Base-by-base conservation (phyloP, 2,888 invertebrate species). In the Athalia rosae region DNA sequence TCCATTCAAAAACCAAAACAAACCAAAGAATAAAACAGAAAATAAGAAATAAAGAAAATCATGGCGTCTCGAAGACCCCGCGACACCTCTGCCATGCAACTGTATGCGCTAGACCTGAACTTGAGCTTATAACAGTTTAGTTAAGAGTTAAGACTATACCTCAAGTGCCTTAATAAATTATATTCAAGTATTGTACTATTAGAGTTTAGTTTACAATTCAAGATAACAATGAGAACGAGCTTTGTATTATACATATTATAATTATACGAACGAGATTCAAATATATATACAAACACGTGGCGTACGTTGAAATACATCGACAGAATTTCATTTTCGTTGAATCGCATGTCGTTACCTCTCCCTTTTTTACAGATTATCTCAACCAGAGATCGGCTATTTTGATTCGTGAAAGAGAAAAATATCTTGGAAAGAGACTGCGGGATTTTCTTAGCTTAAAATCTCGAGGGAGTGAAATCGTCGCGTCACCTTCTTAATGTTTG, bases 121-220 rank as follows among this genome's bases (percentile, higher is more conserved):
- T 74, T 48, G 61, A 62, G 61, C 50, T 74, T 61, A 28, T 28
- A 48, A 74, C 74, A 28, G 48, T 74, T 74, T n/a, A 48, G 59
- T 74, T 74, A 61, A 74, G 61, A 74, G 74, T 74, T 74, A 48
- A 74, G 74, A 74, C 74, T 62, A 61, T 81, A 79, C 82, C 82
- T 84, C 86, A 87, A 89, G 88, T 89, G 88, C 86, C 88, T 86
- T 86, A 86, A 88, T 88, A 88, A 89, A 89, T 88, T 89, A 87
- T 85, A 81, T 81, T 79, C 76, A 78, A 82, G 82, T 82, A 79
- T 79, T 79, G 48, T 41, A 76, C 77, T 58, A 76, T 76, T 76
- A 76, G 63, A 76, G 53, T 64, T 76, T 74, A 74, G 61, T 43
- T 74, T 61, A 48, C 43, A 48, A 3, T n/a, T 61, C 48, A 74